A percentile compares a stretch with the other conserved stretches of the same genome.
Evolutionary conservation across 2,797 vertebrate genomes (phyloP).

Genomic region (Lophius americanus): DNA sequence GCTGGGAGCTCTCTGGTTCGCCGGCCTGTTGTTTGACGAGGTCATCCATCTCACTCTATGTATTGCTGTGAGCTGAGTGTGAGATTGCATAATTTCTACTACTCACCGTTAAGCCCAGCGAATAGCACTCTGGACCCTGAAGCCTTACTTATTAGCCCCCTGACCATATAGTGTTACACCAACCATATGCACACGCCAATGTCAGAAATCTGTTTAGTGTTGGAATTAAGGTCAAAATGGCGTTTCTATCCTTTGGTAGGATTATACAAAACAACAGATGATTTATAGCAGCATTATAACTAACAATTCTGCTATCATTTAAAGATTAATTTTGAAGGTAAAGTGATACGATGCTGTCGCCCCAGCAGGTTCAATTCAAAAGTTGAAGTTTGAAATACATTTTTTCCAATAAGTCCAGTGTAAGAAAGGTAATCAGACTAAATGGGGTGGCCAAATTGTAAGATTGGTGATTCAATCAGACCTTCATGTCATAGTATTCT

Average conservation of each 20-base stretch:
- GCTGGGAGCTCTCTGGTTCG: slow-evolving; percentile 43
- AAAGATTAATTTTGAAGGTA: not conserved
- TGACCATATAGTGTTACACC: slow-evolving; percentile 3
- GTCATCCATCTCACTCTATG: slow-evolving; percentile 42
- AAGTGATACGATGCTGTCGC: no score
- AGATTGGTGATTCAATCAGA: no score
- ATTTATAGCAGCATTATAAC: not conserved
- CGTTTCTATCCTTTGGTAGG: not conserved
- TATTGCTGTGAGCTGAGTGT: slow-evolving; percentile 38
- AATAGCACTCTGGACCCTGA: slow-evolving; percentile 4
- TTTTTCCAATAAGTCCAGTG: no score
- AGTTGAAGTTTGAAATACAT: no score
- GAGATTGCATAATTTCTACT: slow-evolving; percentile 45
- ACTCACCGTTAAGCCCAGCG: not conserved
- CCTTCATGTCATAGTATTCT: no score
- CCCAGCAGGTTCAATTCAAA: no score
- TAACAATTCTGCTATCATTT: not conserved
- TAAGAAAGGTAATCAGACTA: no score
- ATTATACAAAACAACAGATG: not conserved
- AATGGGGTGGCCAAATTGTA: no score
- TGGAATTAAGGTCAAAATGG: not conserved
- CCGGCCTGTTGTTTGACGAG: slow-evolving; percentile 52
- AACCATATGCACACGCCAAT: not conserved
- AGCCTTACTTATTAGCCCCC: slow-evolving; percentile 24
- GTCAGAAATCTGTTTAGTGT: slow-evolving; percentile 1